Conservation (phyloP, 1,140 invertebrate species). For the Scaptomyza pallida region DNA sequence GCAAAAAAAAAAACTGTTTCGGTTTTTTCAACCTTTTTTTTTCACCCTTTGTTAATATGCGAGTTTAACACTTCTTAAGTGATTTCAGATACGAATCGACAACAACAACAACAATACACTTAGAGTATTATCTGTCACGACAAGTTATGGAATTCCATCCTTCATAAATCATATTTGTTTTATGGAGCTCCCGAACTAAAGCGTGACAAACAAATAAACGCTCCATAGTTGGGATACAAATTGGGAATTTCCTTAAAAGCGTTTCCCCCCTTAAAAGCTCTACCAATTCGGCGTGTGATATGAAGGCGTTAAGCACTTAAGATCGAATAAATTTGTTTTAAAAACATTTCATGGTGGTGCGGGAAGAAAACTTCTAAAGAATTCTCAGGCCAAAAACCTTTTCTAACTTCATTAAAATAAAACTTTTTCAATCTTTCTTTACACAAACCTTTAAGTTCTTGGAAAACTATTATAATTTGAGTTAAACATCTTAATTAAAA, state of each 20-base stretch:
- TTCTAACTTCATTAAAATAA: too few species aligned
- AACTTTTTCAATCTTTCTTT: too few species aligned
- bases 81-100: constrained; percentile 55
- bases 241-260: constrained; percentile 5
- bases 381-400: too few species aligned
- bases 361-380: too few species aligned
- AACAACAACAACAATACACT: neutral
- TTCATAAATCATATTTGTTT: neutral
- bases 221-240: neutral
- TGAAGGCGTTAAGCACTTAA: neutral
- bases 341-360: too few species aligned
- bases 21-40: neutral
- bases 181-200: neutral
- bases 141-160: constrained; percentile 7
- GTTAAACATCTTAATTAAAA: too few species aligned
- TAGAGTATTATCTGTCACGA: constrained; percentile 1
- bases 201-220: neutral
- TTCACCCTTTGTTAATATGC: neutral
- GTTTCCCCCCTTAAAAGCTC: neutral
- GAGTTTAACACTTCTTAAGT: constrained; percentile 65
- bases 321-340: too few species aligned
- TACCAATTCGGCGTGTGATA: constrained; percentile 8
- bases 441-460: too few species aligned
- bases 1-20: constrained; percentile 14
- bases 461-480: too few species aligned